A percentile compares a stretch with the other conserved stretches of the same genome.
These are phyloP conservation scores for Labeo catla DNA, from an alignment of 2,113 vertebrate species.

Conservation along the genomic window DNA sequence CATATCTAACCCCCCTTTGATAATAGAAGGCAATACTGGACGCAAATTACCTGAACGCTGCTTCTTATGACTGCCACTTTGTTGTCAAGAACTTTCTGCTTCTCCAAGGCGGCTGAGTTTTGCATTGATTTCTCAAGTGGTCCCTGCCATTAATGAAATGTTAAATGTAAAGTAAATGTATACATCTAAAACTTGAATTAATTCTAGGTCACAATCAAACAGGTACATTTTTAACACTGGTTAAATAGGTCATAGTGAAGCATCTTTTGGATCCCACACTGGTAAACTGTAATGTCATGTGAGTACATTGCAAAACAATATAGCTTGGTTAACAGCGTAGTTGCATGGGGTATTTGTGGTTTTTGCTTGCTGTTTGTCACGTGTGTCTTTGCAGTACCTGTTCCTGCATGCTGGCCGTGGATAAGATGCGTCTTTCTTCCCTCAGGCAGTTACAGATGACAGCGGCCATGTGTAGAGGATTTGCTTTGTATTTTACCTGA, in stretches of 20 bases:
- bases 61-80: conserved; percentile 87
- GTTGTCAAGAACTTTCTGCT: conserved; percentile 89
- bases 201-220: background rate
- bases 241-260: background rate
- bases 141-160: conserved; percentile 76
- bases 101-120: conserved; percentile 85
- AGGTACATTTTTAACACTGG: background rate
- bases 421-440: conserved; percentile 91
- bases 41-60: conserved; percentile 83
- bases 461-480: conserved; percentile 85
- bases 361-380: background rate
- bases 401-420: conserved; percentile 87
- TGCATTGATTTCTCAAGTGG: conserved; percentile 91
- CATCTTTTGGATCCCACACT: background rate
- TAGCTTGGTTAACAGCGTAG: background rate
- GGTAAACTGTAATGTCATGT: background rate
- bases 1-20: background rate
- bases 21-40: too few species aligned
- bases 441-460: conserved; percentile 91
- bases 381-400: conserved; percentile 80
- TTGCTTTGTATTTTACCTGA: conserved; percentile 88
- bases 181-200: background rate
- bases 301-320: background rate
- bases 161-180: background rate
- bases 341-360: conserved; percentile 16